Evolutionary conservation across 2,888 invertebrate species (phyloP).

Genomic region (Abscondita cerata): DNA sequence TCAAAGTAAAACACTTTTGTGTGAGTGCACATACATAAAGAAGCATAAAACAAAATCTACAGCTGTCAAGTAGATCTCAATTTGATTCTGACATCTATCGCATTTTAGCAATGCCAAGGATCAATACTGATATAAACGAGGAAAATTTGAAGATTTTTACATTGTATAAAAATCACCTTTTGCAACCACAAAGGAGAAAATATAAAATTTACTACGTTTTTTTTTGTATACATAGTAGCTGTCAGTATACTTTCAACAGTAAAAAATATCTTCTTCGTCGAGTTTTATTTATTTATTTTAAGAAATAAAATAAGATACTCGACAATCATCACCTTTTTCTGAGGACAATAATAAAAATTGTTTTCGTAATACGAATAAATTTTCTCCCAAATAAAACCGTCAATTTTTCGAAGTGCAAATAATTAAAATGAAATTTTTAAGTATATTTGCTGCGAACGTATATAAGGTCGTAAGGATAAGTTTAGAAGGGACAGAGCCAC

Average conservation of each 20-base stretch:
- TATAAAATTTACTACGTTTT: no score
- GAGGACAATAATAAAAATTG: no score
- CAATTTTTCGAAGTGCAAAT: background rate
- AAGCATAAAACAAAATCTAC: slow-evolving; percentile 4
- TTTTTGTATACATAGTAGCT: no score
- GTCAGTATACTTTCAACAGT: no score
- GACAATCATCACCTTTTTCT: no score
- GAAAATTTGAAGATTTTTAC: no score
- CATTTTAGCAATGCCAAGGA: background rate
- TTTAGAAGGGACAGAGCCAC: slow-evolving; percentile 37
- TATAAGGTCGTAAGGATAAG: slow-evolving; percentile 30
- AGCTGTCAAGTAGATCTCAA: background rate
- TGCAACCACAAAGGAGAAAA: no score
- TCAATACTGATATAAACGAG: background rate
- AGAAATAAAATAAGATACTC: no score
- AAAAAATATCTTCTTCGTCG: no score
- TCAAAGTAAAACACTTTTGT: background rate
- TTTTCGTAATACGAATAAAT: background rate
- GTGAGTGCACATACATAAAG: slow-evolving; percentile 7
- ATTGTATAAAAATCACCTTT: no score
- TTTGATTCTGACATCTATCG: slow-evolving; percentile 5
- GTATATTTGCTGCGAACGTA: slow-evolving; percentile 18
- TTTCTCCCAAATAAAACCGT: background rate
- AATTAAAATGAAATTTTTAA: background rate
- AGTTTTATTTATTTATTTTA: no score